Evolutionary conservation across 2,888 invertebrate species (phyloP).

Genomic region (Melieria picta): DNA sequence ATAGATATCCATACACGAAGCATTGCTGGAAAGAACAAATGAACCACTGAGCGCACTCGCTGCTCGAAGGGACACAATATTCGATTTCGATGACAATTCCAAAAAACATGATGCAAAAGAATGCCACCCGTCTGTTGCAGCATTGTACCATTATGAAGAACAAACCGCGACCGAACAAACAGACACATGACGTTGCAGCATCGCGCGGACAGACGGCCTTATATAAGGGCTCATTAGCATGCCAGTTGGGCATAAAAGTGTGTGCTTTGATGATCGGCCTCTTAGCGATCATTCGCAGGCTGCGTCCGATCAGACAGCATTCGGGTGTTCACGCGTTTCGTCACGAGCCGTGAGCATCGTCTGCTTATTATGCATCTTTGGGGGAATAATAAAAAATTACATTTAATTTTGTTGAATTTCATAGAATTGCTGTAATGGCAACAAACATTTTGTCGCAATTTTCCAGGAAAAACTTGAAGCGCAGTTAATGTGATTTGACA

Average conservation of each 20-base stretch:
- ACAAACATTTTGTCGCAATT: not conserved
- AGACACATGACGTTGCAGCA: slow-evolving; percentile 1
- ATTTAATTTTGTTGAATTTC: no score
- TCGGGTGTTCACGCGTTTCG: no score
- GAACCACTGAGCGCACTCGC: no score
- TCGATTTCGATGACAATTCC: slow-evolving; percentile 16
- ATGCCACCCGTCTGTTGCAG: slow-evolving; percentile 22
- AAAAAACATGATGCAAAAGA: slow-evolving; percentile 13
- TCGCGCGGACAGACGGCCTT: not conserved
- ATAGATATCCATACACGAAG: no score
- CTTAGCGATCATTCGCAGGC: not conserved
- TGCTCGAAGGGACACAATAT: no score
- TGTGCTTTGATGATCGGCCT: slow-evolving; percentile 17
- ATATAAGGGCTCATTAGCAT: slow-evolving; percentile 25
- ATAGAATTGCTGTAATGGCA: no score
- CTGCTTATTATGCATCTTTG: no score
- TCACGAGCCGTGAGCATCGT: no score
- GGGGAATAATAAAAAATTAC: no score
- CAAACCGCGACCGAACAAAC: not conserved
- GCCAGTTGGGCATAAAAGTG: slow-evolving; percentile 20
- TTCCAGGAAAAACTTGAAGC: slow-evolving; percentile 24
- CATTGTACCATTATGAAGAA: no score
- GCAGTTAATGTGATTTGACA: slow-evolving; percentile 19
- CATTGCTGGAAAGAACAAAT: no score
- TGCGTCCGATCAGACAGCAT: not conserved